phyloP scores from a whole-genome alignment of 2,113 vertebrate species.

The Tychaedon coryphoeus region DNA sequence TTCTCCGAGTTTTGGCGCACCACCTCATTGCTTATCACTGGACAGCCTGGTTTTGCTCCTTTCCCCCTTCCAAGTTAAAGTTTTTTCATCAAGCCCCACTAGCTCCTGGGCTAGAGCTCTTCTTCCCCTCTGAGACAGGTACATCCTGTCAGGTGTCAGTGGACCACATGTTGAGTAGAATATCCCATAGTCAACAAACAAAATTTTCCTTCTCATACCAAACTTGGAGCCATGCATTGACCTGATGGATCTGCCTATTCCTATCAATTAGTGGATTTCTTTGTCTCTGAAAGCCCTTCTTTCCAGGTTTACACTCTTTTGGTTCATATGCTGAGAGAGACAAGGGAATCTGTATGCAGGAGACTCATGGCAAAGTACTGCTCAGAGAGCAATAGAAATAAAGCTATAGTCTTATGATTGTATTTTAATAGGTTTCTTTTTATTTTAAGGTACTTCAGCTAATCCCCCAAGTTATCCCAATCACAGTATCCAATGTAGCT shows the following conservation, averaged over 20 bases:
- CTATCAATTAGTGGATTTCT: neutral
- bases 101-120: neutral
- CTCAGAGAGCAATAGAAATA: neutral
- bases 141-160: neutral
- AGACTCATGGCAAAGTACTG: neutral
- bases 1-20: neutral
- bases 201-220: neutral
- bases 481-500: neutral
- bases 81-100: neutral
- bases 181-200: neutral
- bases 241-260: neutral
- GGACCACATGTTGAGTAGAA: neutral
- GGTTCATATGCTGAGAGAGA: neutral
- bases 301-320: neutral
- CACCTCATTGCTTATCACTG: neutral
- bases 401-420: neutral
- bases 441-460: conserved; percentile 7
- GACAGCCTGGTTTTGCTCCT: neutral
- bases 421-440: conserved; percentile 21
- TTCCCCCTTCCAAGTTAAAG: neutral
- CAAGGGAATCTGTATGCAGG: neutral
- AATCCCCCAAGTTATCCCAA: neutral
- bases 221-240: neutral
- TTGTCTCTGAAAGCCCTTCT: neutral
- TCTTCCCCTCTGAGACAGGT: neutral